phyloP scores from a whole-genome alignment of 2,888 invertebrate genomes.

The Morpho helenor region DNA sequence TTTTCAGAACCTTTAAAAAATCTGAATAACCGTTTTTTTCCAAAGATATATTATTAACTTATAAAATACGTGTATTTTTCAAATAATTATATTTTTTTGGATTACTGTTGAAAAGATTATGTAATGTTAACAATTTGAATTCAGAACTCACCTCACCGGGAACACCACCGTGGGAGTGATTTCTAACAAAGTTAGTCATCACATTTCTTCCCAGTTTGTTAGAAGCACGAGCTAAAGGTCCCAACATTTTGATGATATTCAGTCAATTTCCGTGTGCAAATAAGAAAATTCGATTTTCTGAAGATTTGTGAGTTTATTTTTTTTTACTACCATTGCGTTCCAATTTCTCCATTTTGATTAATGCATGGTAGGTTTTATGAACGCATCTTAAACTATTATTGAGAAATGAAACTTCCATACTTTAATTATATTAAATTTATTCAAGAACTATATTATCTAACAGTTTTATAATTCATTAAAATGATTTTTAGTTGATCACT shows the following conservation, averaged over 20 bases:
- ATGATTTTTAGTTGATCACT: neutral
- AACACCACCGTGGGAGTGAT: constrained; percentile 63
- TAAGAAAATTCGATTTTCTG: constrained; percentile 34
- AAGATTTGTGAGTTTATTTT: constrained; percentile 28
- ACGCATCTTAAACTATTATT: constrained; percentile 34
- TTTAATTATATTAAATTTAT: constrained; percentile 12
- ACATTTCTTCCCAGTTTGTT: constrained; percentile 66
- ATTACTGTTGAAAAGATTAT: constrained; percentile 41
- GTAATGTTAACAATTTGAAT: constrained; percentile 49
- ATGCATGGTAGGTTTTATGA: constrained; percentile 32
- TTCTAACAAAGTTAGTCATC: constrained; percentile 61
- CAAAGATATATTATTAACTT: too few relatives aligned
- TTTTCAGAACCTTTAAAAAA: too few relatives aligned
- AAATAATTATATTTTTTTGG: too few relatives aligned
- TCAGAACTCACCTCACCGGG: constrained; percentile 69
- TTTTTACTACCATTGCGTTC: constrained; percentile 52
- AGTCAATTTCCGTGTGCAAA: constrained; percentile 12
- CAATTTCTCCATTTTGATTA: neutral
- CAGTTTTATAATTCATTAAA: neutral
- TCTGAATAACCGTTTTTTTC: too few relatives aligned
- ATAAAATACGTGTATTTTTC: too few relatives aligned
- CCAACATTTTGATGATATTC: constrained; percentile 53
- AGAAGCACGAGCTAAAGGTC: constrained; percentile 58
- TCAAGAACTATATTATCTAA: constrained; percentile 4
- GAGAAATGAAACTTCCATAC: constrained; percentile 10